Conservation (phyloP, 2,797 vertebrate genomes). For the Sebastolobus alascanus region DNA sequence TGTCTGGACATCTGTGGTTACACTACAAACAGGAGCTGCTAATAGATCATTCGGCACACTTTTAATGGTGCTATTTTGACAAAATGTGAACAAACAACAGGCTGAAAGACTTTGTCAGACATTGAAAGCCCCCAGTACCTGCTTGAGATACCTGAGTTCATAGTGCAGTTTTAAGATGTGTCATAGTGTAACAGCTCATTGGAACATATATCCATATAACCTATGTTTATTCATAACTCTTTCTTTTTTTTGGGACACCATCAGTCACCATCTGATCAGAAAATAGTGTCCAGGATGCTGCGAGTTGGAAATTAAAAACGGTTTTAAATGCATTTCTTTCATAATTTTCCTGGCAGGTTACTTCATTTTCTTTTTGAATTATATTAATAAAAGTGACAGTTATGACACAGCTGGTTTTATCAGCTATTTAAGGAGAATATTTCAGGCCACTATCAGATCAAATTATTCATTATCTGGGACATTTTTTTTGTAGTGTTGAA, state of each 20-base stretch:
- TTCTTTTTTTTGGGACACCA: no score
- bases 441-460: conserved; percentile 3
- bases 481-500: conserved; percentile 6
- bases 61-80: neutral
- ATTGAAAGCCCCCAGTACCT: no score
- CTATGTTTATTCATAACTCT: neutral
- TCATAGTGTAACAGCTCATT: neutral
- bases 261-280: no score
- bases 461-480: conserved; percentile 33
- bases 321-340: neutral
- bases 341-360: neutral
- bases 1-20: no score
- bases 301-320: neutral
- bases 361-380: neutral
- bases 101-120: no score
- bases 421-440: conserved; percentile 14
- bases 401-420: neutral
- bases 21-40: no score
- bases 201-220: neutral
- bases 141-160: no score
- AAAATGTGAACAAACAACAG: no score
- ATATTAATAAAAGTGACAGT: neutral
- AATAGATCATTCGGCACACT: neutral
- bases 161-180: neutral
- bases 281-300: no score